Conservation (phyloP, 2,113 vertebrate species). For the Colossoma macropomum region DNA sequence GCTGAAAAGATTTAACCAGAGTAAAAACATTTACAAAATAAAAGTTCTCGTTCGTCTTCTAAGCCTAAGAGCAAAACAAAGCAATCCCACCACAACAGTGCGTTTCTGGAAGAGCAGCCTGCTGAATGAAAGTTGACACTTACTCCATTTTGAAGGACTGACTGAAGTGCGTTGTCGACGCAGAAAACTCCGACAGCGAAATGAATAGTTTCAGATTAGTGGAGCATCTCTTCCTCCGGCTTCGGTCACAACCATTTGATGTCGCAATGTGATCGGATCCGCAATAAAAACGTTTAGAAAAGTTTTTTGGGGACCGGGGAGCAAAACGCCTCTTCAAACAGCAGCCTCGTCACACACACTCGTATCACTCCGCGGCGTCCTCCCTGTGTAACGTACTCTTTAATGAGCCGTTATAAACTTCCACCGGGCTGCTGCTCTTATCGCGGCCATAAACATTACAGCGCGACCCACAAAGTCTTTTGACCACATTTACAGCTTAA, state of each 20-base stretch:
- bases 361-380: slow-evolving; percentile 69
- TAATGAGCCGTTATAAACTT: slow-evolving; percentile 3
- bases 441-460: neutral
- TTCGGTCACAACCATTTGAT: slow-evolving; percentile 43
- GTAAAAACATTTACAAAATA: no score
- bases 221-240: slow-evolving; percentile 44
- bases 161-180: slow-evolving; percentile 31
- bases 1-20: no score
- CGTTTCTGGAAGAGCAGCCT: slow-evolving; percentile 10
- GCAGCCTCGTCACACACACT: slow-evolving; percentile 68
- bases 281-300: slow-evolving; percentile 43
- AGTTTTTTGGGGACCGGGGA: slow-evolving; percentile 35
- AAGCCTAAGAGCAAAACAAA: neutral
- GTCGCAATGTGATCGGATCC: slow-evolving; percentile 30
- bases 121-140: slow-evolving; percentile 62
- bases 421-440: no score
- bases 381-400: neutral
- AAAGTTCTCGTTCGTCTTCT: neutral
- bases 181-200: slow-evolving; percentile 45
- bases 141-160: slow-evolving; percentile 77
- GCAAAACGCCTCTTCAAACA: slow-evolving; percentile 58
- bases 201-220: slow-evolving; percentile 36
- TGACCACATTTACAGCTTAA: neutral
- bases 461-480: neutral
- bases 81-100: neutral